These are phyloP conservation scores for Tridacna crocea DNA, from an alignment of 2,888 invertebrate species.

Conservation along the genomic window DNA sequence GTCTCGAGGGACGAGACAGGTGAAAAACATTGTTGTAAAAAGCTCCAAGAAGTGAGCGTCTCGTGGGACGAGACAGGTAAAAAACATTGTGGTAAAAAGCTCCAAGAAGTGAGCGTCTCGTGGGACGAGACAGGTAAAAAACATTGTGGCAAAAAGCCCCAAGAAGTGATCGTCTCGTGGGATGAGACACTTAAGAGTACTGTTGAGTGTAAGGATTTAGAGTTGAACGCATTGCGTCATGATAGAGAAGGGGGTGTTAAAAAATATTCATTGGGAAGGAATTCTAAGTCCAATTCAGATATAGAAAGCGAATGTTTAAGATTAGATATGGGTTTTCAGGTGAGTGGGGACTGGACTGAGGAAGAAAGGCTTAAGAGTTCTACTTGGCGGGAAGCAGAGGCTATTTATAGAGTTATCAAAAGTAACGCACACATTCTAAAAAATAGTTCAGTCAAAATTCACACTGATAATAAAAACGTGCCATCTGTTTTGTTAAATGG, in stretches of 20 bases:
- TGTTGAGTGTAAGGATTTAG: not conserved
- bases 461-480: conserved; percentile 26
- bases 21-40: too few species aligned
- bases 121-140: too few species aligned
- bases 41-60: not conserved
- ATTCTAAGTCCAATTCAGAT: too few species aligned
- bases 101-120: not conserved
- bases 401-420: not conserved
- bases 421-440: not conserved
- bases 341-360: not conserved
- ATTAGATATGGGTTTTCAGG: not conserved
- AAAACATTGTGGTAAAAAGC: not conserved
- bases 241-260: not conserved
- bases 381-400: conserved; percentile 6
- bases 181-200: not conserved
- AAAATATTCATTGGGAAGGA: too few species aligned
- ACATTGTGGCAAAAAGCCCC: not conserved
- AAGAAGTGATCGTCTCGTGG: not conserved
- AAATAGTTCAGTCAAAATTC: not conserved
- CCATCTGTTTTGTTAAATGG: conserved; percentile 13
- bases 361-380: not conserved
- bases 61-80: too few species aligned
- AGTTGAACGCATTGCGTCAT: not conserved
- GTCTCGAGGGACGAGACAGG: too few species aligned
- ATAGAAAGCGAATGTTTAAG: too few species aligned